A percentile compares a stretch with the other conserved stretches of the same genome.
Conservation (phyloP, 2,888 invertebrate species). For the Drosophila macrospina region DNA sequence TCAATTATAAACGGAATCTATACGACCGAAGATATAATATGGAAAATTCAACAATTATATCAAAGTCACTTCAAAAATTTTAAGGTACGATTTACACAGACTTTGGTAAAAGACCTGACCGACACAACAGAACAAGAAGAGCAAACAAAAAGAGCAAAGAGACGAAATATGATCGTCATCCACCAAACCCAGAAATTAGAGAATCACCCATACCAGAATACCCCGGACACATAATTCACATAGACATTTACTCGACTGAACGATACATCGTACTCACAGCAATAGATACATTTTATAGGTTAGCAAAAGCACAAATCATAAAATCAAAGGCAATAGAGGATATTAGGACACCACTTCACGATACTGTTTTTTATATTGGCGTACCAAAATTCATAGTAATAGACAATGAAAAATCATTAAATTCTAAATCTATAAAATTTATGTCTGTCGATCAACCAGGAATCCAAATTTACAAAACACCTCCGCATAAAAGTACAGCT, state of each 20-base stretch:
- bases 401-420: slow-evolving; percentile 4
- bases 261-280: slow-evolving; percentile 1
- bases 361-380: not conserved
- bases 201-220: not conserved
- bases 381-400: slow-evolving; percentile 2
- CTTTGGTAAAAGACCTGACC: too few species aligned
- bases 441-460: not conserved
- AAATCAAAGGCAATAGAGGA: slow-evolving; percentile 11
- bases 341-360: not conserved
- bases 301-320: slow-evolving; percentile 8
- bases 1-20: too few species aligned
- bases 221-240: slow-evolving; percentile 2
- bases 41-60: too few species aligned
- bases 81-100: too few species aligned
- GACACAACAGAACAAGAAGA: slow-evolving; percentile 11
- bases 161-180: not conserved
- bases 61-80: too few species aligned
- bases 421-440: not conserved
- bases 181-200: slow-evolving; percentile 1
- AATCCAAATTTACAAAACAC: not conserved
- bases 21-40: too few species aligned
- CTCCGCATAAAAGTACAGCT: slow-evolving; percentile 11
- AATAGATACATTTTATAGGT: not conserved
- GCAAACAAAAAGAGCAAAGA: slow-evolving; percentile 1
- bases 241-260: not conserved